Base-by-base conservation (phyloP, 2,888 invertebrate genomes). In the Flexamia atlantica region DNA sequence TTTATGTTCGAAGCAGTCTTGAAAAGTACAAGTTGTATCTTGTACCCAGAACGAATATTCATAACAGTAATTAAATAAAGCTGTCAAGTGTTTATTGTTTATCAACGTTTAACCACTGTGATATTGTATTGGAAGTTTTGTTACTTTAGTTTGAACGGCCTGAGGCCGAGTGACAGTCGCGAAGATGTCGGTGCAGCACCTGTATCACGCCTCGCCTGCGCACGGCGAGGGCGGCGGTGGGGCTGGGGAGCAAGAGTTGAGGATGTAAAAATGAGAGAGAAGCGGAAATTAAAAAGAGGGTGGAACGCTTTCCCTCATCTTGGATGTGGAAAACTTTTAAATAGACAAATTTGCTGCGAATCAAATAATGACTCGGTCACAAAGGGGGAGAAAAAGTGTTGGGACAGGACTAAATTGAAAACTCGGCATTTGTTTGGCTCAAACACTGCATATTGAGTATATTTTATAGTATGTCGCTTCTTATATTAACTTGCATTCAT, bases 201-300 rank as follows among this genome's bases (percentile, higher is more conserved):
- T 50, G 17, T n/a, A 17, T n/a, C n/a, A 17, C 12, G 17, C 5
- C 50, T 50, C n/a, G 20, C 7, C 25, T 3, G 4, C 7, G 53
- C 10, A n/a, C 25, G 57, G 12, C 9, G 57, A 23, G 57, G 57
- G 23, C 5, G 50, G 12, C 5, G 4, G 70, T 5, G 20, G 2
- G 20, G 76, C 3, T 10, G 50, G 53, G n/a, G 17, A 20, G 36
- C 40, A 20, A 36, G 40, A 72, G 72, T 72, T 57, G 57, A 79
- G 79, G 57, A 79, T 32, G 79, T 79, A 79, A 79, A 79, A 79
- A 36, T 36, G 79, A 42, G 76, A 76, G 57, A 79, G 79, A 53
- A 79, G 50, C 79, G 79, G 79, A 79, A 79, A 79, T 79, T 79
- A 79, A 79, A 79, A 79, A 76, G 36, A 70, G 70, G 79, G 79